phyloP scores from a whole-genome alignment of 2,797 vertebrate genomes.

The Scyliorhinus canicula region DNA sequence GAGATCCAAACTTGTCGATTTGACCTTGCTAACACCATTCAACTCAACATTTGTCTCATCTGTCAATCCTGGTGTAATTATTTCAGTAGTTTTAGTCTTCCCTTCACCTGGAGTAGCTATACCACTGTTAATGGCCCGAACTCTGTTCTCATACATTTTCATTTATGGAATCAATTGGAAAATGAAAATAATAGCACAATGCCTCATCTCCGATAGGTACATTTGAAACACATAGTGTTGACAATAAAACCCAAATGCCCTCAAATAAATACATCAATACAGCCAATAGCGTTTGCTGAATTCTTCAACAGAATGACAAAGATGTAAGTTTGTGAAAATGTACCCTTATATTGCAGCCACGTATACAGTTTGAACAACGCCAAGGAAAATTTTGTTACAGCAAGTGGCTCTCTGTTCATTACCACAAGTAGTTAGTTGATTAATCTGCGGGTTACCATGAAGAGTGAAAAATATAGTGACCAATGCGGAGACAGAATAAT shows the following conservation, averaged over 20 bases:
- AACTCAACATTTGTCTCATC: neutral
- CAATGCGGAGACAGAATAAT: too few species aligned
- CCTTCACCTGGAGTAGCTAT: neutral
- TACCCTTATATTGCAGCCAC: neutral
- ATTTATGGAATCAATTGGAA: neutral
- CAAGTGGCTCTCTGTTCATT: neutral
- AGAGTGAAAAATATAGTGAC: neutral
- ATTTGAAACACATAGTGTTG: neutral
- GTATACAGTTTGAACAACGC: neutral
- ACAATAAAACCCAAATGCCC: neutral
- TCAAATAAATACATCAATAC: too few species aligned
- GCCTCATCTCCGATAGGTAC: neutral
- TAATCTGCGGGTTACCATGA: neutral
- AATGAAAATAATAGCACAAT: neutral
- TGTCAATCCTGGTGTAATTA: too few species aligned
- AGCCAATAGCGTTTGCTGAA: too few species aligned
- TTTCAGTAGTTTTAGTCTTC: neutral
- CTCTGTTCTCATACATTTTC: neutral
- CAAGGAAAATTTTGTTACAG: neutral
- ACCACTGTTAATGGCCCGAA: neutral
- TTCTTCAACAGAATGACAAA: too few species aligned
- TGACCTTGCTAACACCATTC: too few species aligned
- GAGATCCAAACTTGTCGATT: neutral
- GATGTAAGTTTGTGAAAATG: neutral
- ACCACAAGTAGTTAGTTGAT: neutral